Conservation (phyloP, 2,113 vertebrate species). For the Motacilla tschutschensis region DNA sequence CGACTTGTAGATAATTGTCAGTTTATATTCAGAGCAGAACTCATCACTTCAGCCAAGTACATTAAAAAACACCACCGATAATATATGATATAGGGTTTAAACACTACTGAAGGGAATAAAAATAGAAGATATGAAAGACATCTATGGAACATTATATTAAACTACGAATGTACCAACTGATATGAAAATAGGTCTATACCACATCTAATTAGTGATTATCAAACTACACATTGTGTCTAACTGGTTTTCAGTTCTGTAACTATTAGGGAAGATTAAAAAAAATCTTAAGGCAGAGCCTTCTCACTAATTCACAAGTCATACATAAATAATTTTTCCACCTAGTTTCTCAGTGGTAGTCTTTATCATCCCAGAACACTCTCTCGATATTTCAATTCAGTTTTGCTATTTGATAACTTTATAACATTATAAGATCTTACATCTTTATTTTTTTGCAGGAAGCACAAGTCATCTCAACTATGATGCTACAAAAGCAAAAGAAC, state of each 20-base stretch:
- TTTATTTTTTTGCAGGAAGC: background rate
- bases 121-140: background rate
- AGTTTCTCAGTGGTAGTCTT: background rate
- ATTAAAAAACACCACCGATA: background rate
- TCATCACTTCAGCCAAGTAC: background rate
- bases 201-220: background rate
- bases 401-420: background rate
- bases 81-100: background rate
- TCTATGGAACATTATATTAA: background rate
- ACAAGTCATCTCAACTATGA: background rate
- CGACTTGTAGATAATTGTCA: background rate
- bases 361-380: background rate
- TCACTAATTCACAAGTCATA: background rate
- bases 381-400: rapidly evolving
- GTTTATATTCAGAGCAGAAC: background rate
- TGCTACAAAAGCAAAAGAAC: background rate
- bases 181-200: background rate
- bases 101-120: background rate
- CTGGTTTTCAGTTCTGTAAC: background rate
- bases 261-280: background rate
- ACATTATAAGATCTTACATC: background rate
- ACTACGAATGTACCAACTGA: background rate
- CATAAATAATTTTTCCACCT: background rate
- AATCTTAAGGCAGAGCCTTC: background rate
- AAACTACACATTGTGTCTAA: background rate